Conservation (phyloP, 2,113 vertebrate species). For the Leptosomus discolor region DNA sequence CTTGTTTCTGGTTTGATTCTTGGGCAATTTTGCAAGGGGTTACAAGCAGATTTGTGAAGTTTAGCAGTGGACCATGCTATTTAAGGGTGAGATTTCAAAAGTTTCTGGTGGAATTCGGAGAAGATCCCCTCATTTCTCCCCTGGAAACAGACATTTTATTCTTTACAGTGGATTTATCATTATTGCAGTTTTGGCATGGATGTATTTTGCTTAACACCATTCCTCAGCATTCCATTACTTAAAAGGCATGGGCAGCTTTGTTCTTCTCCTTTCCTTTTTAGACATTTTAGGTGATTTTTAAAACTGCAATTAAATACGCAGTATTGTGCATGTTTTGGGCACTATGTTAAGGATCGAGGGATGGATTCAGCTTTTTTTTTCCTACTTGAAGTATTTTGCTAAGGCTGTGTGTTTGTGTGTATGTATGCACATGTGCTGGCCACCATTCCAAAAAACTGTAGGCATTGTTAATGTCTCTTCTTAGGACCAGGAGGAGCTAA, state of each 20-base stretch:
- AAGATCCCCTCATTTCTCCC: neutral
- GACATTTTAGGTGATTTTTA: neutral
- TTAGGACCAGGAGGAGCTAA: neutral
- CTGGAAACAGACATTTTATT: neutral
- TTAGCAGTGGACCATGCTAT: neutral
- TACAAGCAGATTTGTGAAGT: neutral
- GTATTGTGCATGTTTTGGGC: neutral
- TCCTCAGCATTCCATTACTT: neutral
- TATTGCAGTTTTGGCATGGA: constrained; percentile 7
- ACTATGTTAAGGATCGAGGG: neutral
- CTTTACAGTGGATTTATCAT: constrained; percentile 8
- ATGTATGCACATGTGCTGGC: neutral
- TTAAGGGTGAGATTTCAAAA: constrained; percentile 16
- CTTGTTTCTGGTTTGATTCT: constrained; percentile 16
- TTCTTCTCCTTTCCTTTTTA: neutral
- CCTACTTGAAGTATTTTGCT: neutral
- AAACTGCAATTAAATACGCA: neutral
- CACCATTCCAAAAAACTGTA: constrained; percentile 3
- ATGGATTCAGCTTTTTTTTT: neutral
- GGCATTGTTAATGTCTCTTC: neutral
- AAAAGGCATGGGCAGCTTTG: neutral
- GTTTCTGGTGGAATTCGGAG: neutral
- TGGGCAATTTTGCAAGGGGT: neutral
- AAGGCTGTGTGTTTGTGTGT: neutral
- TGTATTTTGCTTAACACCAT: neutral